Evolutionary conservation across 2,888 invertebrate genomes (phyloP).

Genomic region (Melieria crassipennis): DNA sequence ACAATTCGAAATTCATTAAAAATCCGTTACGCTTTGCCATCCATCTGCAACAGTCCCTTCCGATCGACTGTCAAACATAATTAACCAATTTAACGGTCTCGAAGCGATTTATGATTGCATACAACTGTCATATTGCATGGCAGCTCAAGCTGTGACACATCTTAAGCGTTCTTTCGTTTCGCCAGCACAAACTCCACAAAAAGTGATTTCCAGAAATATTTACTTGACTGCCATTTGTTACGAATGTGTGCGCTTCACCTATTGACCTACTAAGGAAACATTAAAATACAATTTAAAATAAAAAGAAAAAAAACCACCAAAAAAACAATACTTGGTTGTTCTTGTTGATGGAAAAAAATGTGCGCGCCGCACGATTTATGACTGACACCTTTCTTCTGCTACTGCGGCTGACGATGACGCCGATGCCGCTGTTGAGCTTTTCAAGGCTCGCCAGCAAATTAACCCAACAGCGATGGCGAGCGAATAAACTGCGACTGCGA

Average conservation of each 20-base stretch:
- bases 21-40: too few relatives aligned
- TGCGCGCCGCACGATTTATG: constrained; percentile 44
- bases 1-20: too few relatives aligned
- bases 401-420: constrained; percentile 8
- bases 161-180: constrained; percentile 5
- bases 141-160: constrained; percentile 4
- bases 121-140: too few relatives aligned
- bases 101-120: too few relatives aligned
- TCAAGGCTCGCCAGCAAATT: constrained; percentile 2
- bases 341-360: constrained; percentile 23
- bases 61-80: too few relatives aligned
- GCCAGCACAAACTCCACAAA: too few relatives aligned
- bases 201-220: too few relatives aligned
- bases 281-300: background rate
- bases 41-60: too few relatives aligned
- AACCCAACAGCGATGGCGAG: background rate
- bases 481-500: too few relatives aligned
- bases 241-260: constrained; percentile 32
- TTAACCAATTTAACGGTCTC: too few relatives aligned
- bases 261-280: constrained; percentile 37
- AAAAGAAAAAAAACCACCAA: constrained; percentile 7
- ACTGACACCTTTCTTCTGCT: constrained; percentile 45
- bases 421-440: background rate
- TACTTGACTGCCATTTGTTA: too few relatives aligned
- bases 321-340: background rate